phyloP scores from a whole-genome alignment of 2,888 invertebrate species.

The Schizaphis graminum region DNA sequence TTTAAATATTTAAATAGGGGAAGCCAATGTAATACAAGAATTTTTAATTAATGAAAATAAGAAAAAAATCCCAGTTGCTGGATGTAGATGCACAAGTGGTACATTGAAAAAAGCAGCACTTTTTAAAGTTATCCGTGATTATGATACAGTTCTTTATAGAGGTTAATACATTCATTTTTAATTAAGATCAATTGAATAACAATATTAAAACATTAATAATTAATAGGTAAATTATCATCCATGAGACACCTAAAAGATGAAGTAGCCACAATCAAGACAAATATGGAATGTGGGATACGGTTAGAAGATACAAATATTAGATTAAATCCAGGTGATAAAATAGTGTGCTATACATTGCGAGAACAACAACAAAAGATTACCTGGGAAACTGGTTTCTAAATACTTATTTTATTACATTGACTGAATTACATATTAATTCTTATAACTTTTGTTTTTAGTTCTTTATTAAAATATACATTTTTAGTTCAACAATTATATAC shows the following conservation, averaged over 20 bases:
- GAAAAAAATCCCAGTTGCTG: slow-evolving; percentile 89
- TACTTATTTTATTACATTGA: background rate
- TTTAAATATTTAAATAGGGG: slow-evolving; percentile 74
- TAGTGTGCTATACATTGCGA: slow-evolving; percentile 82
- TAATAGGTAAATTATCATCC: slow-evolving; percentile 79
- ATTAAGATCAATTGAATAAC: background rate
- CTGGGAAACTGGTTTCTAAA: slow-evolving; percentile 80
- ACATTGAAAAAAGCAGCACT: slow-evolving; percentile 77
- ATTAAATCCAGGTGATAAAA: slow-evolving; percentile 82
- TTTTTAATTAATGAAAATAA: slow-evolving; percentile 85
- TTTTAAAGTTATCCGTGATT: slow-evolving; percentile 80
- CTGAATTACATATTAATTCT: background rate
- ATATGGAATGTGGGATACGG: slow-evolving; percentile 90
- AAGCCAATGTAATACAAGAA: slow-evolving; percentile 87
- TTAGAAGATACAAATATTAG: slow-evolving; percentile 77
- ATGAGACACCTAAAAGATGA: slow-evolving; percentile 93
- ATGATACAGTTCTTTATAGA: slow-evolving; percentile 69
- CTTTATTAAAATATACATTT: background rate
- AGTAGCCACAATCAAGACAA: slow-evolving; percentile 84
- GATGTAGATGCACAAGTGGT: slow-evolving; percentile 88
- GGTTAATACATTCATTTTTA: slow-evolving; percentile 52
- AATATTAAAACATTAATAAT: slow-evolving; percentile 67
- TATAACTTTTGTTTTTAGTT: slow-evolving; percentile 30
- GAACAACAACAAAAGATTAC: slow-evolving; percentile 77
- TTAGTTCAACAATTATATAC: background rate